These are phyloP conservation scores for Brevimyrus niger DNA, from an alignment of 2,113 vertebrate species.

Conservation along the genomic window DNA sequence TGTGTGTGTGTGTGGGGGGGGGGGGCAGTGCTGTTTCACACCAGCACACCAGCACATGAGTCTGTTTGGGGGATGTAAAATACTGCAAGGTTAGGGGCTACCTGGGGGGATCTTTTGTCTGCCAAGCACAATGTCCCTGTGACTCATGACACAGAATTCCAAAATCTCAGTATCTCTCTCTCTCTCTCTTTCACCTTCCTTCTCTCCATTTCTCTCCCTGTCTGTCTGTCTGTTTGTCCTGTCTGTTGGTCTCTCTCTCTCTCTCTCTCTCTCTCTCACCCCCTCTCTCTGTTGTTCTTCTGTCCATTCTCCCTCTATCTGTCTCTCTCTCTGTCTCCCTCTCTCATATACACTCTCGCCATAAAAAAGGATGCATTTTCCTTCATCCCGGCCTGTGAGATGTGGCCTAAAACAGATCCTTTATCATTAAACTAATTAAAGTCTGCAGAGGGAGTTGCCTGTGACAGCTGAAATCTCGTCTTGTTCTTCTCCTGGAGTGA, in stretches of 20 bases:
- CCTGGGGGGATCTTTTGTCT: not conserved
- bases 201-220: not conserved
- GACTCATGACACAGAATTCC: not conserved
- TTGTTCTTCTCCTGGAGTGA: not conserved
- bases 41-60: not conserved
- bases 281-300: slow-evolving; percentile 46
- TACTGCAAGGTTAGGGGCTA: not conserved
- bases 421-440: not conserved
- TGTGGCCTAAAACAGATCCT: slow-evolving; percentile 20
- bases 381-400: slow-evolving; percentile 17
- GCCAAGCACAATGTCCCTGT: not conserved
- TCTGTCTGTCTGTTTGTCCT: not conserved
- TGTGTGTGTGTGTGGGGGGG: not conserved
- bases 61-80: not conserved
- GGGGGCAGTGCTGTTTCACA: not conserved
- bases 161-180: not conserved
- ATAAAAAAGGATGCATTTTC: not conserved
- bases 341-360: not conserved
- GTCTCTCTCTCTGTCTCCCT: not conserved
- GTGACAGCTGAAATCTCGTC: not conserved
- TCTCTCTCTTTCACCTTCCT: not conserved
- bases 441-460: not conserved
- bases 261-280: slow-evolving; percentile 41
- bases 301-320: not conserved
- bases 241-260: not conserved